Conservation (phyloP, 2,797 vertebrate species). For the Ptychadena robeensis region DNA sequence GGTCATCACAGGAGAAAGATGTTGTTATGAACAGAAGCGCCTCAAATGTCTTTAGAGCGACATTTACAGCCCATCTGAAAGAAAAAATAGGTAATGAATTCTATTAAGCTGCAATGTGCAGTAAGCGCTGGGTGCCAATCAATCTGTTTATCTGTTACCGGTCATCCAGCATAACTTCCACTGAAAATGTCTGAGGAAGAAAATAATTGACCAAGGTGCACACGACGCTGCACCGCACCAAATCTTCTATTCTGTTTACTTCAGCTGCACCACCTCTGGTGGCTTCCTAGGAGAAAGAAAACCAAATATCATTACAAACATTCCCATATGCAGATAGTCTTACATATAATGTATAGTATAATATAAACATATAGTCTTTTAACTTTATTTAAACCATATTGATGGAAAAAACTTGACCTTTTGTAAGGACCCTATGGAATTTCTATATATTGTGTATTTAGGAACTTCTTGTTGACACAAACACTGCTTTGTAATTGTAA, state of each 20-base stretch:
- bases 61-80: constrained; percentile 59
- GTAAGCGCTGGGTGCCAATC: background rate
- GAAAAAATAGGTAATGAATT: background rate
- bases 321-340: too few species aligned
- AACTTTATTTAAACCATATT: too few species aligned
- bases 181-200: constrained; percentile 55
- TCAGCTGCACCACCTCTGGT: background rate
- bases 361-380: too few species aligned
- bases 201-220: constrained; percentile 58
- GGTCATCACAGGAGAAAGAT: constrained; percentile 60
- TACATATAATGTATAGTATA: too few species aligned
- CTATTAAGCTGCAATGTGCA: background rate
- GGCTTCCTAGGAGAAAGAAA: background rate
- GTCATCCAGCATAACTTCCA: constrained; percentile 57
- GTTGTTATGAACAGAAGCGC: constrained; percentile 44
- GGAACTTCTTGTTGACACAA: too few species aligned
- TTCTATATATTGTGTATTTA: too few species aligned
- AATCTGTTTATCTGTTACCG: constrained; percentile 42
- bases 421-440: too few species aligned
- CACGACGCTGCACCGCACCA: constrained; percentile 35
- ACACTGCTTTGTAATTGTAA: too few species aligned
- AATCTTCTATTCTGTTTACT: constrained; percentile 44
- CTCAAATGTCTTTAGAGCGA: constrained; percentile 61
- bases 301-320: background rate
- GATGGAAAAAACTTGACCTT: too few species aligned